Base-by-base conservation (phyloP, 1,140 invertebrate species). In the Dysdera silvatica region DNA sequence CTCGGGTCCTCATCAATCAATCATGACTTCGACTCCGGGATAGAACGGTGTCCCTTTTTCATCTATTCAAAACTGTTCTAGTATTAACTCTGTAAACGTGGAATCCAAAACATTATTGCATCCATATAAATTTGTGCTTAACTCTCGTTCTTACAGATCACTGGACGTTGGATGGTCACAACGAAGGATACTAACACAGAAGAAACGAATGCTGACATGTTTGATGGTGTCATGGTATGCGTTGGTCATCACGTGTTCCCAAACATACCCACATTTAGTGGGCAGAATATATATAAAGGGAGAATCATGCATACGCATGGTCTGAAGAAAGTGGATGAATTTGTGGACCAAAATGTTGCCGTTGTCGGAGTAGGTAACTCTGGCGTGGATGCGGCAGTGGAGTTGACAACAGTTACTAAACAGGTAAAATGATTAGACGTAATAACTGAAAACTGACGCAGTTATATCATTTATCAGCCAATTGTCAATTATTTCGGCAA, bases 331-430 rank as follows among this genome's bases (percentile, higher is more conserved):
- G 67, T 71, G 12, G 56, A 65, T 18, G 31, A 61, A 10, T 76
- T 73, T 54, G 53, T 62, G 12, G 73, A 73, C 24, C 70, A 74
- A 43, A 66, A 55, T 33, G 73, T 78, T 6, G 65, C 76, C 0
- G 69, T 78, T 26, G 68, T 78, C 10, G 68, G 68, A 20, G 65
- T 68, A 31, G 76, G 76, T 71, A 73, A 75, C 35, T 70, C 67
- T 32, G 68, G 67, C 14, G 63, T 58, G 32, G 69, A 70, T 52
- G 59, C 63, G n/a, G 63, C 66, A 14, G 64, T 69, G 4, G 70
- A 70, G 56, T 49, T 70, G n/a, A 60, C 61, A 26, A 8, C 49
- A 24, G 61, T 68, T 8, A 47, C 67, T 12, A 54, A 61, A 45
- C 28, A 68, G 48, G 65, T 70, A 57, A 23, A 6, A n/a, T n/a